Conservation (phyloP, 2,888 invertebrate species). For the Corbicula japonica region DNA sequence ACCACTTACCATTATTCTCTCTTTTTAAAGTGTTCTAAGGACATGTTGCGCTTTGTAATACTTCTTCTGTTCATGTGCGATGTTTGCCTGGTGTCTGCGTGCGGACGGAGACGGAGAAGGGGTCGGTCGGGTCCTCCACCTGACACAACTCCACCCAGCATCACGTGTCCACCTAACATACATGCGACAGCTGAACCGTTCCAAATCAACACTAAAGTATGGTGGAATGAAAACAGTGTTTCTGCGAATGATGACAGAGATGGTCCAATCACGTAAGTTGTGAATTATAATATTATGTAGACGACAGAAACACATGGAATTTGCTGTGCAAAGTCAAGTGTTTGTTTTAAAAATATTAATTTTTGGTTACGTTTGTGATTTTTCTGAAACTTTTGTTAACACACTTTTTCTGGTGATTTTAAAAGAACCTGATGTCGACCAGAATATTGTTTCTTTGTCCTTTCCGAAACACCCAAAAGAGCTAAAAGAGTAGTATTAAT, state of each 20-base stretch:
- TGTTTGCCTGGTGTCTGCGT: too few relatives aligned
- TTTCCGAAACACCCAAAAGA: too few relatives aligned
- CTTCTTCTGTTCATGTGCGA: too few relatives aligned
- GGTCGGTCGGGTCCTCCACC: not conserved
- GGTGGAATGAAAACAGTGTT: slow-evolving; percentile 40
- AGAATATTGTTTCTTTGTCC: too few relatives aligned
- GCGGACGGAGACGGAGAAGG: too few relatives aligned
- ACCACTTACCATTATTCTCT: too few relatives aligned
- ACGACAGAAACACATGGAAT: not conserved
- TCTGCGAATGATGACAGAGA: slow-evolving; percentile 50
- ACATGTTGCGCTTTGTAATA: too few relatives aligned
- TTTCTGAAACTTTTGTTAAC: not conserved
- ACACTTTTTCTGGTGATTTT: too few relatives aligned
- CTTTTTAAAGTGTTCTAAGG: too few relatives aligned
- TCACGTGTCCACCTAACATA: slow-evolving; percentile 48
- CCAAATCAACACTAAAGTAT: slow-evolving; percentile 45
- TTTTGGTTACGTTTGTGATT: not conserved
- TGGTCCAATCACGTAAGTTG: slow-evolving; percentile 39
- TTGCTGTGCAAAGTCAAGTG: not conserved
- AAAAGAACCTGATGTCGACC: too few relatives aligned
- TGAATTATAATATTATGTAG: not conserved
- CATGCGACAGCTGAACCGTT: slow-evolving; percentile 22
- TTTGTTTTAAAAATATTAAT: not conserved
- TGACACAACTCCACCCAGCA: slow-evolving; percentile 26
- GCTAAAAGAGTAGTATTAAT: too few relatives aligned